Evolutionary conservation across 2,113 vertebrate species (phyloP), one percentile per base, ranked within the genome.

Genomic region (Lasiurus borealis): DNA sequence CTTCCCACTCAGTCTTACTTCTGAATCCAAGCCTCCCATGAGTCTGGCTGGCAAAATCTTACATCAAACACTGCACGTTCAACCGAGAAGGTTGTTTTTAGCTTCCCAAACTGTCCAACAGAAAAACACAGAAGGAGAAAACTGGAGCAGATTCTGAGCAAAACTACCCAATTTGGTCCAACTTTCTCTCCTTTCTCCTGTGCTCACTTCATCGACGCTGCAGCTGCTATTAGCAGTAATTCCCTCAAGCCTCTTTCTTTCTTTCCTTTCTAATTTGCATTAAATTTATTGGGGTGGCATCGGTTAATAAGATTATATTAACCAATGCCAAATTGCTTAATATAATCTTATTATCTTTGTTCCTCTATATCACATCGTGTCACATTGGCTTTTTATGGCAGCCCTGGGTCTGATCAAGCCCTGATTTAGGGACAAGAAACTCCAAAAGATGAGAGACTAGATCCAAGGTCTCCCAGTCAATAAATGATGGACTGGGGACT

Each of bases 111-210:
- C 7, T 71, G 40, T 78, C 23, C 52, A 76, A 25, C 2, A 76
- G 68, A 88, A 95, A 93, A 81, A n/a, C 68, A 57, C 14, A 7
- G 25, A 71, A 77, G 19, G 81, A 73, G 34, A 89, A 85, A 84
- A 68, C 29, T 25, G 23, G 72, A 88, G 57, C 57, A 44, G 73
- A 66, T 19, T 36, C 64, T 84, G n/a, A 80, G 29, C 27, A 69
- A 69, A 80, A 89, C 34, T 46, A 64, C n/a, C 1, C 40, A 62
- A 48, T 46, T 10, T 72, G 57, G 31, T 18, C 21, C 46, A 44
- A 21, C 57, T 85, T 50, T 64, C 57, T 82, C 48, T 66, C 36
- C 18, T 29, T 80, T 40, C 40, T 50, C n/a, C 23, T 15, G 15
- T 62, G 66, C 9, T 75, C 34, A 71, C 54, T 52, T 64, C 54